A percentile compares a stretch with the other conserved stretches of the same genome.
These are phyloP conservation scores for Monodelphis domestica DNA, from an alignment of 2,797 vertebrate genomes.

Conservation along the genomic window DNA sequence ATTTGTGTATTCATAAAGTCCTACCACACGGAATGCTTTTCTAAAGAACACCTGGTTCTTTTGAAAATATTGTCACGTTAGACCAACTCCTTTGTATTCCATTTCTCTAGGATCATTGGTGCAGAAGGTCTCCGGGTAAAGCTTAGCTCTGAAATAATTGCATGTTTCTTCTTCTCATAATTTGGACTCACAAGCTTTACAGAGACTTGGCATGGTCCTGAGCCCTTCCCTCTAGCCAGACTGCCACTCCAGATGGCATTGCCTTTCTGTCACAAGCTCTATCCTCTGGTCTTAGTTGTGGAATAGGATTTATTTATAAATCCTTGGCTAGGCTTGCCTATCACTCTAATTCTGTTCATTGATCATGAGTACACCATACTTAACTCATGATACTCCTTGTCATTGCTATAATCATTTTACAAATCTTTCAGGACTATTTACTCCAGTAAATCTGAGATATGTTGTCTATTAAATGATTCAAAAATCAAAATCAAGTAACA, in stretches of 20 bases:
- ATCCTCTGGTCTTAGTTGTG: slow-evolving; percentile 73
- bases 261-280: slow-evolving; percentile 75
- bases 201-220: slow-evolving; percentile 75
- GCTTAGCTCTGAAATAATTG: slow-evolving; percentile 79
- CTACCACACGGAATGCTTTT: not conserved
- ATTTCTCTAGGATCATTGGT: slow-evolving; percentile 44
- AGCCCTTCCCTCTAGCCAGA: slow-evolving; percentile 78
- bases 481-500: not conserved
- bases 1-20: not conserved
- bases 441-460: not conserved
- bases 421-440: not conserved
- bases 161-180: slow-evolving; percentile 67
- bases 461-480: not conserved
- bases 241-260: slow-evolving; percentile 82
- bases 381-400: slow-evolving; percentile 28
- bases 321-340: slow-evolving; percentile 62
- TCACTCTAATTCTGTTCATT: slow-evolving; percentile 53
- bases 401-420: not conserved
- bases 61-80: slow-evolving; percentile 46
- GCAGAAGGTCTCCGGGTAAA: slow-evolving; percentile 70
- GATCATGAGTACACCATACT: slow-evolving; percentile 23
- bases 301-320: slow-evolving; percentile 73
- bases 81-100: slow-evolving; percentile 57
- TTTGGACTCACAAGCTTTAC: slow-evolving; percentile 62
- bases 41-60: slow-evolving; percentile 9